phyloP scores from a whole-genome alignment of 2,113 vertebrate genomes.

The Scalopus aquaticus region DNA sequence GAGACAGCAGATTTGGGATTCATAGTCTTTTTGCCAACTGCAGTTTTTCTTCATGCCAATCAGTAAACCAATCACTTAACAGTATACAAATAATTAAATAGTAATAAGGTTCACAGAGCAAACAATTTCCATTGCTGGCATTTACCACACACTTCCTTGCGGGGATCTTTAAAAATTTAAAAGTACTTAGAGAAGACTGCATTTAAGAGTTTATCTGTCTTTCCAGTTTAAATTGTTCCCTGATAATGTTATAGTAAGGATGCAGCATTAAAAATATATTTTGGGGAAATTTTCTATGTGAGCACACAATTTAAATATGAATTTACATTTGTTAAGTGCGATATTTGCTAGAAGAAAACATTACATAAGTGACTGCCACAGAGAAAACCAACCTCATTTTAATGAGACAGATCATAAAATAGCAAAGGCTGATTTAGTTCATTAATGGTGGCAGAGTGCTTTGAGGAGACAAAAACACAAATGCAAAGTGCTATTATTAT shows the following conservation, averaged over 20 bases:
- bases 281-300: conserved; percentile 47
- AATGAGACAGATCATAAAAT: conserved; percentile 67
- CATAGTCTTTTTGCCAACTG: conserved; percentile 3
- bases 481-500: conserved; percentile 46
- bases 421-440: conserved; percentile 56
- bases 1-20: background rate
- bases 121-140: conserved; percentile 55
- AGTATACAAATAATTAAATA: conserved; percentile 64
- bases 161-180: conserved; percentile 63
- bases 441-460: conserved; percentile 57
- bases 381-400: conserved; percentile 64
- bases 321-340: conserved; percentile 63
- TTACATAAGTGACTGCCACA: conserved; percentile 50
- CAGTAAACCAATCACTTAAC: conserved; percentile 26
- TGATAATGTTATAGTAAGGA: conserved; percentile 2
- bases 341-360: conserved; percentile 44
- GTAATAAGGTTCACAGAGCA: conserved; percentile 37
- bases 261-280: conserved; percentile 67
- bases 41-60: background rate
- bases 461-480: conserved; percentile 45
- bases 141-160: conserved; percentile 62
- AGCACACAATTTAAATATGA: conserved; percentile 66
- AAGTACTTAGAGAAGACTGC: conserved; percentile 57
- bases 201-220: conserved; percentile 39
- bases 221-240: conserved; percentile 56